phyloP scores from a whole-genome alignment of 2,797 vertebrate species.

The Cryptoprocta ferox region DNA sequence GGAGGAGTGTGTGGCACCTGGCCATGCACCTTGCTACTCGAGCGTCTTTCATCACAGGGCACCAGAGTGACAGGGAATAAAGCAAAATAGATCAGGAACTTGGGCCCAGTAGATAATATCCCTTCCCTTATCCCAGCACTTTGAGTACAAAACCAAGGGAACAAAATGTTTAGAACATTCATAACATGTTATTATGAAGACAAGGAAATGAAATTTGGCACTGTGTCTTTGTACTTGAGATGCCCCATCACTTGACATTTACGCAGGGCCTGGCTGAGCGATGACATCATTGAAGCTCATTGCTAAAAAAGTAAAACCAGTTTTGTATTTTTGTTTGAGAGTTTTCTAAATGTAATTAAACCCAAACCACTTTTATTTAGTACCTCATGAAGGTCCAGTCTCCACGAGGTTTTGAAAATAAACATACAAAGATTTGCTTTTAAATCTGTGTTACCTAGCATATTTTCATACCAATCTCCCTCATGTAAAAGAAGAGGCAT shows the following conservation, averaged over 20 bases:
- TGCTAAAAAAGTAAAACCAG: not conserved
- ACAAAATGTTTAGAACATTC: not conserved
- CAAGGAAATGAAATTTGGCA: not conserved
- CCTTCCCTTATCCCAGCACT: rapidly evolving
- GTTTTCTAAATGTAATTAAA: not conserved
- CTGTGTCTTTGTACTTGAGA: not conserved
- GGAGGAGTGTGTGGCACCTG: not conserved
- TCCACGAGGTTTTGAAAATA: not conserved
- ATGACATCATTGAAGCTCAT: not conserved
- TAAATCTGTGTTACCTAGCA: not conserved
- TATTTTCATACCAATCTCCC: not conserved
- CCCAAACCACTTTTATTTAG: not conserved
- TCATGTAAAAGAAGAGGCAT: not conserved
- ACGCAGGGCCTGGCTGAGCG: not conserved
- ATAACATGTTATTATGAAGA: not conserved
- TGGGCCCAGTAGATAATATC: not conserved
- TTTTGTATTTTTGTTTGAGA: not conserved
- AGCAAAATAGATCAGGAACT: not conserved
- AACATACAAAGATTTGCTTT: not conserved
- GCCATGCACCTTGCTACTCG: not conserved
- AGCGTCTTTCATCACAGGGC: not conserved
- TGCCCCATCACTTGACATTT: not conserved
- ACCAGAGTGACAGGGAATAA: not conserved
- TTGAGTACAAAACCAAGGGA: not conserved
- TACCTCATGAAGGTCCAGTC: not conserved